These are phyloP conservation scores for Micrastur ruficollis DNA, from an alignment of 2,797 vertebrate genomes.

Conservation along the genomic window DNA sequence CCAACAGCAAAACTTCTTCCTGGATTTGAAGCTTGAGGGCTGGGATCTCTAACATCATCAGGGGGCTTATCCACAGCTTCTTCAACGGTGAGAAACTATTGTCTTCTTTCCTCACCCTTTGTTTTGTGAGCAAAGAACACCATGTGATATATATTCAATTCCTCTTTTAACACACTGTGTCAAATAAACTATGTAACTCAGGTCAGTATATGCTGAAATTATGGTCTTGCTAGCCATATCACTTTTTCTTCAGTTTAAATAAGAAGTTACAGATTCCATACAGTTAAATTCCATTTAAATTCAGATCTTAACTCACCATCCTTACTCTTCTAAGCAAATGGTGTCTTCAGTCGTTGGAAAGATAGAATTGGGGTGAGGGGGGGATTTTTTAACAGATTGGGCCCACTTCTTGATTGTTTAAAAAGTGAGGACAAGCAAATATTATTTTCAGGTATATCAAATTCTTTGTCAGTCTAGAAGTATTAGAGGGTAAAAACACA, in stretches of 20 bases:
- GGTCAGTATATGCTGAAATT: background rate
- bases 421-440: background rate
- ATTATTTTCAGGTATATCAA: background rate
- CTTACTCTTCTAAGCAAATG: background rate
- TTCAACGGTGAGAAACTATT: background rate
- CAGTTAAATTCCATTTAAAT: background rate
- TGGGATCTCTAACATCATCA: background rate
- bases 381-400: background rate
- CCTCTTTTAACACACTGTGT: background rate
- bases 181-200: background rate
- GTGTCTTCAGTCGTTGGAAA: background rate
- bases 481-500: background rate
- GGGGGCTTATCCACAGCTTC: background rate
- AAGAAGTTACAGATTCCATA: background rate
- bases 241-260: background rate
- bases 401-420: background rate
- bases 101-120: background rate
- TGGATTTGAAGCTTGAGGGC: background rate
- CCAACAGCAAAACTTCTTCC: background rate
- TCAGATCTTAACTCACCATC: background rate
- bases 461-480: background rate
- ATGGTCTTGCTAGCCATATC: background rate
- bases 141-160: background rate
- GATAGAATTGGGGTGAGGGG: rapidly evolving
- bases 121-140: background rate